phyloP scores from a whole-genome alignment of 2,797 vertebrate species.

The Sandelia bainsii region DNA sequence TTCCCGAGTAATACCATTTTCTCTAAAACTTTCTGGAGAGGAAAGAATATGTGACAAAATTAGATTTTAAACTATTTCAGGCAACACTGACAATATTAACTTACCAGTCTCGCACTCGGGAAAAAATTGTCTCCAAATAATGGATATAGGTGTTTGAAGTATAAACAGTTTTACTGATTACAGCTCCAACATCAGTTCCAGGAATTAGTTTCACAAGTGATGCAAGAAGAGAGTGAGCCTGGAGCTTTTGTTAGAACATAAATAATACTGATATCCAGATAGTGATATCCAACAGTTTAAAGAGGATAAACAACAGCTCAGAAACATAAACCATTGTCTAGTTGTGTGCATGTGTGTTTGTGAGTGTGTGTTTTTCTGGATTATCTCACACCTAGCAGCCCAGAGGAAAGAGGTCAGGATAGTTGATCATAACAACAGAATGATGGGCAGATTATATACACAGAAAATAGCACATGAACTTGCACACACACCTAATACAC shows the following conservation, averaged over 20 bases:
- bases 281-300: constrained; percentile 33
- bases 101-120: neutral
- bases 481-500: constrained; percentile 26
- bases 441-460: constrained; percentile 50
- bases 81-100: constrained; percentile 10
- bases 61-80: constrained; percentile 25
- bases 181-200: neutral
- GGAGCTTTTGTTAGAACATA: constrained; percentile 29
- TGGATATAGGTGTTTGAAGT: neutral
- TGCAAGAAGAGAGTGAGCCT: constrained; percentile 1
- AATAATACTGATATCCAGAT: constrained; percentile 28
- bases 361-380: constrained; percentile 42
- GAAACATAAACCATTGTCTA: constrained; percentile 33
- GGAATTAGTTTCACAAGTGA: constrained; percentile 9
- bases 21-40: constrained; percentile 3
- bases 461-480: constrained; percentile 34
- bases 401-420: constrained; percentile 32
- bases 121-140: neutral
- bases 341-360: constrained; percentile 2
- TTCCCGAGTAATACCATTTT: neutral
- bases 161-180: constrained; percentile 5
- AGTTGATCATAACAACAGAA: constrained; percentile 53
- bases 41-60: neutral
- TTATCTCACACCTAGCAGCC: constrained; percentile 56
- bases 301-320: constrained; percentile 47